A percentile compares a stretch with the other conserved stretches of the same genome.
phyloP scores from a whole-genome alignment of 2,797 vertebrate species.

The Acridotheres tristis region DNA sequence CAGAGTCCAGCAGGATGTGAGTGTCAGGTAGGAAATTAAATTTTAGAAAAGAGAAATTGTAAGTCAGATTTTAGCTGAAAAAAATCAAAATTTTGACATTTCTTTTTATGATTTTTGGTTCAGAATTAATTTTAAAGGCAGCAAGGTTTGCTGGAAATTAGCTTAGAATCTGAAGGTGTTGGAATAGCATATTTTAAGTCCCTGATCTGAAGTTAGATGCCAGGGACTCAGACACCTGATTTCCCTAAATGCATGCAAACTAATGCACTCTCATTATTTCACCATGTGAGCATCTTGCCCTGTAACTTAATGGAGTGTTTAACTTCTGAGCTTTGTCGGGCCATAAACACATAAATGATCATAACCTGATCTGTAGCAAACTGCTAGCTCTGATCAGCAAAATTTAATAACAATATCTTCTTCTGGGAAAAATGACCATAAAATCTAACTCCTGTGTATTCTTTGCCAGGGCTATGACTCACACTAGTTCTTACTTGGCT shows the following conservation, averaged over 20 bases:
- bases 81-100: background rate
- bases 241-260: conserved; percentile 25
- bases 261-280: background rate
- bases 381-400: background rate
- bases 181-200: background rate
- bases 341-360: background rate
- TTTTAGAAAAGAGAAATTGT: background rate
- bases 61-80: background rate
- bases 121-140: background rate
- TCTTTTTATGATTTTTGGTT: background rate
- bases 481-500: background rate
- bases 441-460: background rate
- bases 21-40: background rate
- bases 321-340: background rate
- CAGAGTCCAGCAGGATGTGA: background rate
- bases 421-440: background rate
- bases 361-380: background rate
- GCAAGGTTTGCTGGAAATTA: background rate
- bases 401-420: background rate
- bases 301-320: conserved; percentile 23
- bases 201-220: background rate
- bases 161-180: background rate
- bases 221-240: background rate
- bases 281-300: background rate
- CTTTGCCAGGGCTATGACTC: background rate